phyloP scores from a whole-genome alignment of 2,797 vertebrate species.

The Capromys pilorides region DNA sequence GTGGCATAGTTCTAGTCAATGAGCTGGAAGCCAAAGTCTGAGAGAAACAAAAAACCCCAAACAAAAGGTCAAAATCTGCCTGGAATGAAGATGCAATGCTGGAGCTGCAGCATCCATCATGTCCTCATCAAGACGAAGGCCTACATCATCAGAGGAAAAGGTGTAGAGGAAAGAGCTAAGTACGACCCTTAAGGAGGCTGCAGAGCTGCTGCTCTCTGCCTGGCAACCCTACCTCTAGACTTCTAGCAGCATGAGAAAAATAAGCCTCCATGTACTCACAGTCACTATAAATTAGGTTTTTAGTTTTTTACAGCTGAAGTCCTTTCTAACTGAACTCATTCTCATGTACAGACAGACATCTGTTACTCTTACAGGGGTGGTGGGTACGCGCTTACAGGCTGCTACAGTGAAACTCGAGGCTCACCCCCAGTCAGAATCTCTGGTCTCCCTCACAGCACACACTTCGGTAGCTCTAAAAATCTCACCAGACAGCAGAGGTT shows the following conservation, averaged over 20 bases:
- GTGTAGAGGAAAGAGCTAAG: background rate
- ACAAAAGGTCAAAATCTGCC: background rate
- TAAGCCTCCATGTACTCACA: background rate
- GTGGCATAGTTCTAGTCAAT: constrained; percentile 20
- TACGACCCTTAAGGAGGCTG: background rate
- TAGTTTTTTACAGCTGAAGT: background rate
- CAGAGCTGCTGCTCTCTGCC: background rate
- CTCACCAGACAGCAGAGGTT: background rate
- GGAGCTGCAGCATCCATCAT: background rate
- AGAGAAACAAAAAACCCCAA: background rate
- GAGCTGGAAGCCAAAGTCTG: constrained; percentile 26
- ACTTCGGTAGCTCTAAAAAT: background rate
- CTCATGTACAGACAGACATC: background rate
- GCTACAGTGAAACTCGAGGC: constrained; percentile 79
- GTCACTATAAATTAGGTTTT: background rate
- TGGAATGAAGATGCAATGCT: background rate
- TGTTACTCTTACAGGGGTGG: constrained; percentile 23
- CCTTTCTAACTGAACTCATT: background rate
- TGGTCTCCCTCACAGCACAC: constrained; percentile 35
- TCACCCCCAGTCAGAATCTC: constrained; percentile 75
- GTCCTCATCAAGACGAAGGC: background rate
- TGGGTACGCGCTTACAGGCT: background rate
- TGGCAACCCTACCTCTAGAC: background rate
- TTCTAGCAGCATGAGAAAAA: constrained; percentile 31
- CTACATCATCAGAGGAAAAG: background rate